Base-by-base conservation (phyloP, 2,113 vertebrate species). In the Pomatorhinus ruficollis region DNA sequence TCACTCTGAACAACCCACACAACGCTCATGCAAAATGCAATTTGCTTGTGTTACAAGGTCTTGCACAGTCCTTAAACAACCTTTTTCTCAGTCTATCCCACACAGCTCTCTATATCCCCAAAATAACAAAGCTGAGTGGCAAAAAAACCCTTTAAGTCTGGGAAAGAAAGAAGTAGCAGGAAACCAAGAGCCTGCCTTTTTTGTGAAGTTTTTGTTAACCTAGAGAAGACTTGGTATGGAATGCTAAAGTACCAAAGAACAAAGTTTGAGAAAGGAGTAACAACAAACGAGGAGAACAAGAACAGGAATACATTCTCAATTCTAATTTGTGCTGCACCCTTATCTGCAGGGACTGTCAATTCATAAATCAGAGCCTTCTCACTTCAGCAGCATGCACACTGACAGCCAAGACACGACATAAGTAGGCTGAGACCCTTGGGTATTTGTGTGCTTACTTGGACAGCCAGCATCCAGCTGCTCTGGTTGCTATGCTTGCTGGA, bases 331-430 rank as follows among this genome's bases (percentile, higher is more conserved):
- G 52, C 95, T 87, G 53, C 52, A 78, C 50, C 44, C 39, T 71
- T 56, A 85, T 94, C 86, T 89, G 72, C 80, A 96, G 91, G 65
- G 95, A 92, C 2, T 95, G 77, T 87, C 94, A 82, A 92, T 81
- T 84, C 64, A 89, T 87, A 89, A 95, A 96, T 81, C 93, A 83
- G 91, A 85, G 68, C 35, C 76, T 66, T 60, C 72, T 89, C 80
- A 92, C 86, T 89, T 89, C 71, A 52, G 69, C 45, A 30, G 83
- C 80, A 89, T 7, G 30, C 52, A 92, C 80, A 89, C 17, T 69
- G 86, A 88, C 88, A 94, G 90, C 64, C 83, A 86, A 93, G 80
- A 83, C 77, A 60, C 12, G 1, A 75, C 27, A 1, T 13, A 92
- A 95, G 77, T 49, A 91, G 89, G 83, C 72, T 95, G 86, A 90